Conservation (phyloP, 23 tunicate genomes). For the Styela clava region DNA sequence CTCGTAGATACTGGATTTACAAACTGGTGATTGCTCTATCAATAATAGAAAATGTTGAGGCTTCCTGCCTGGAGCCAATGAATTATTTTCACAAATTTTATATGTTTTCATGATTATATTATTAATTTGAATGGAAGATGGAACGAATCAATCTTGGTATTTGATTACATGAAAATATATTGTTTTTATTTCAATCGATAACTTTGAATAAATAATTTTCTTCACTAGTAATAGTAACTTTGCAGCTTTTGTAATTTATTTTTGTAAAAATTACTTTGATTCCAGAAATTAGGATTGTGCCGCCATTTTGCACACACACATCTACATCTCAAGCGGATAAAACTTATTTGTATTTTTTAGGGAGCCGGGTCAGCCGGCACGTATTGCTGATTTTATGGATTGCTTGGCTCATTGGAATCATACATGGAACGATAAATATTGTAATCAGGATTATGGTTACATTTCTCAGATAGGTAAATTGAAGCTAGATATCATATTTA, state of each 20-base stretch:
- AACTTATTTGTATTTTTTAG: neutral
- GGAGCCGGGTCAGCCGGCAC: neutral
- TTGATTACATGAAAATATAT: no score
- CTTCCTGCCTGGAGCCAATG: no score
- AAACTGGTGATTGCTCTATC: no score
- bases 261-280: no score
- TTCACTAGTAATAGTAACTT: neutral
- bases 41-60: no score
- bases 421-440: neutral
- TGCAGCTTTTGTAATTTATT: neutral
- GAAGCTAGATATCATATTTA: no score
- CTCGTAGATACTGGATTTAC: neutral
- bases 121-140: no score
- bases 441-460: neutral
- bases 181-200: neutral
- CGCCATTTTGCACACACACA: no score
- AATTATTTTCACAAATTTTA: no score
- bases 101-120: neutral
- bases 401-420: neutral
- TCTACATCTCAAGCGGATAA: neutral
- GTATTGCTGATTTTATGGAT: neutral
- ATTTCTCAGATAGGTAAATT: neutral
- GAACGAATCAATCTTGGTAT: neutral
- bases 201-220: no score
- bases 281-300: no score